Base-by-base conservation (phyloP, 2,113 vertebrate genomes). In the Cathartes aura region DNA sequence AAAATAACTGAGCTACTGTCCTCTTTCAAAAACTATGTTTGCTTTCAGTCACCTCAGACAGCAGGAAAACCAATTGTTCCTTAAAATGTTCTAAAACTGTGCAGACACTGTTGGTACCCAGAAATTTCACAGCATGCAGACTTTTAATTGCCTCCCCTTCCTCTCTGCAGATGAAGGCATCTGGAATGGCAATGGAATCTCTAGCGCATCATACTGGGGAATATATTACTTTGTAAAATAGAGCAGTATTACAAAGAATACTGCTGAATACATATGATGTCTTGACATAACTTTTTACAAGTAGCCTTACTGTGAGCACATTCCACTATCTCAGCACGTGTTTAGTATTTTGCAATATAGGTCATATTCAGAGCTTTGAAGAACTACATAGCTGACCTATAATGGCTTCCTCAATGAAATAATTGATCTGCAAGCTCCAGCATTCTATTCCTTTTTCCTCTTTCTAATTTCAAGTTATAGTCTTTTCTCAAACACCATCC, bases 61-160 rank as follows among this genome's bases (percentile, higher is more conserved):
- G 79, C 11, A 80, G 55, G 42, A 92, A 94, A 86, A 63, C 8
- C 38, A 66, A 22, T 8, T 66, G 68, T 50, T 67, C 78, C 85
- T 58, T 56, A 56, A 68, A 94, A 81, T 4, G 2, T 19, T 64
- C 15, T 6, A 56, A 38, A 64, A 52, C 84, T 91, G 32, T 43
- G 50, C 63, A 78, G 66, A 80, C 73, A 64, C 38, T 67, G 27
- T 4, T 53, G 32, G 32, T 17, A 48, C 36, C 20, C 82, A 59
- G 71, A 88, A 60, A 91, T 90, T 68, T 89, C 96, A 96, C 79
- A 97, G 93, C 72, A 66, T 36, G 82, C 52, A 78, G 66, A 79
- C 48, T 83, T 93, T n/a, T 96, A 96, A 94, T 96, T 95, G 89
- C 71, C 67, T 88, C 34, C 71, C 50, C 34, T 70, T 56, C 32